These are phyloP conservation scores for Mungos mungo DNA, from an alignment of 2,113 vertebrate species.

Conservation along the genomic window DNA sequence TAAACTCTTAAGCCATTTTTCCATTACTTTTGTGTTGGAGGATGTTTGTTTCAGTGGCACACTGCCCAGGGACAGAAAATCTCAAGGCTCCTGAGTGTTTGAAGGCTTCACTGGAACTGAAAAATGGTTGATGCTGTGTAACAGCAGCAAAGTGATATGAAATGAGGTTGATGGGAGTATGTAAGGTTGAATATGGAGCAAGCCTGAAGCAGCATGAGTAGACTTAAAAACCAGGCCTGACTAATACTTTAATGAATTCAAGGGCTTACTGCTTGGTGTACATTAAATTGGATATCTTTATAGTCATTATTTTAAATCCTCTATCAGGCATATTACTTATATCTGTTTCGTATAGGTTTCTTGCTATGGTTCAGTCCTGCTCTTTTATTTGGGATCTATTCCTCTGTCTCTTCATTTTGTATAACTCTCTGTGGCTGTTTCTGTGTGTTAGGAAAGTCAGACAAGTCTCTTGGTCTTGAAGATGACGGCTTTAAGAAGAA, in stretches of 20 bases:
- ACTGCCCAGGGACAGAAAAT: background rate
- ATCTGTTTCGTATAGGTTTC: background rate
- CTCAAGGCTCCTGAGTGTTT: background rate
- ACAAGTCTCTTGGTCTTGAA: background rate
- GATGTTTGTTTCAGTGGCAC: background rate
- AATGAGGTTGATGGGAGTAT: background rate
- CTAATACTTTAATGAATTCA: background rate
- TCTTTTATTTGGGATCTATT: background rate
- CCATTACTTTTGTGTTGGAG: background rate
- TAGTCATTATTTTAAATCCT: background rate
- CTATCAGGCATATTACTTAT: background rate
- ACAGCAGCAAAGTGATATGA: background rate
- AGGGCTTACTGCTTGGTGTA: background rate
- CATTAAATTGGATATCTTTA: background rate
- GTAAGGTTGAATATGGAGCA: background rate
- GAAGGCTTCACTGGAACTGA: background rate
- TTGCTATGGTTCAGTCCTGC: background rate
- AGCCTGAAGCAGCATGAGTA: background rate
- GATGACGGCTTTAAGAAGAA: background rate
- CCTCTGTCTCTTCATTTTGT: background rate
- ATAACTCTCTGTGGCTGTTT: background rate
- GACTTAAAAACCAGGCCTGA: background rate
- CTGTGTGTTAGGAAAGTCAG: background rate
- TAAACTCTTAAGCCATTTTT: background rate
- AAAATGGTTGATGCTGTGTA: background rate